Conservation (phyloP, 2,888 invertebrate genomes). For the Volucella inanis region DNA sequence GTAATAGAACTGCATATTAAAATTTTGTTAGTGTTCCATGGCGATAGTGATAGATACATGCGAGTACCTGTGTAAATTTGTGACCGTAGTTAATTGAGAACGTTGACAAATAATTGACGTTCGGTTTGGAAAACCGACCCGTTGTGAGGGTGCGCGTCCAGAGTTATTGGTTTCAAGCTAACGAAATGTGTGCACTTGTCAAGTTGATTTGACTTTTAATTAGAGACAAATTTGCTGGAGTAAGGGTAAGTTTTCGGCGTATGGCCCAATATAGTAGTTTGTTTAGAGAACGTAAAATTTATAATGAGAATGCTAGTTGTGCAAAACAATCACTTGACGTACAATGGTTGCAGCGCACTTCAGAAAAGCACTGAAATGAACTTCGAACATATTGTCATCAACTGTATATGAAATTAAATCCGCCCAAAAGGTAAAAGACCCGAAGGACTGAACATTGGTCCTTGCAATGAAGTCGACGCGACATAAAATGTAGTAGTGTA, state of each 20-base stretch:
- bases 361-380: too few relatives aligned
- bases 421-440: too few relatives aligned
- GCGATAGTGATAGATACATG: not conserved
- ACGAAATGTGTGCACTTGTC: slow-evolving; percentile 24
- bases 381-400: too few relatives aligned
- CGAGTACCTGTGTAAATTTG: slow-evolving; percentile 18
- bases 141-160: not conserved
- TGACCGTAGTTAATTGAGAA: slow-evolving; percentile 8
- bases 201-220: slow-evolving; percentile 54
- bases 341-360: too few relatives aligned
- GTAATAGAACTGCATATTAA: slow-evolving; percentile 24
- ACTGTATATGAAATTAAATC: too few relatives aligned
- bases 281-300: not conserved
- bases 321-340: too few relatives aligned
- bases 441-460: too few relatives aligned
- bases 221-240: slow-evolving; percentile 42
- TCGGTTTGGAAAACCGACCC: slow-evolving; percentile 21
- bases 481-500: too few relatives aligned
- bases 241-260: not conserved
- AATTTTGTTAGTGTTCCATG: not conserved
- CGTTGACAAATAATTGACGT: slow-evolving; percentile 49
- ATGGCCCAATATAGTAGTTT: not conserved
- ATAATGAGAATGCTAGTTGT: too few relatives aligned
- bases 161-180: slow-evolving; percentile 40
- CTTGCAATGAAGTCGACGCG: too few relatives aligned